These are phyloP conservation scores for Beris chalybata DNA, from an alignment of 2,888 invertebrate species.

Conservation along the genomic window DNA sequence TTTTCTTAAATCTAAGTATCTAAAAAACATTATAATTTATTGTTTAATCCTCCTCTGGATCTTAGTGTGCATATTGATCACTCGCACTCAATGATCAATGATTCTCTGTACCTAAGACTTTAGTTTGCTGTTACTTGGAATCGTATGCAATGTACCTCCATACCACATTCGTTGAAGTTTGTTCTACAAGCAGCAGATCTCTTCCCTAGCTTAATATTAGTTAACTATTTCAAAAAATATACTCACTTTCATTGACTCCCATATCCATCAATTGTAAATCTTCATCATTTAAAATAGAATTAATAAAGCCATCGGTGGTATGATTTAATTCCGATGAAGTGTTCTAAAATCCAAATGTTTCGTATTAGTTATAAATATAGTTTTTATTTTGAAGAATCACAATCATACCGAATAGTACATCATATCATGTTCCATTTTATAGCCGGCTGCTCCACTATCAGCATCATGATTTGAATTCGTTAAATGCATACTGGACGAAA, in stretches of 20 bases:
- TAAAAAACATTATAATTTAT: no score
- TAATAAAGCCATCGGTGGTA: slow-evolving; percentile 82
- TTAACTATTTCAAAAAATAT: slow-evolving; percentile 12
- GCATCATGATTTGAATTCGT: slow-evolving; percentile 74
- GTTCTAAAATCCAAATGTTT: slow-evolving; percentile 55
- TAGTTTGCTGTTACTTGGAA: no score
- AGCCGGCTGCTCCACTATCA: slow-evolving; percentile 60
- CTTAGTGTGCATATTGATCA: no score
- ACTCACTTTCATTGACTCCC: slow-evolving; percentile 84
- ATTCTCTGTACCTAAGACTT: no score
- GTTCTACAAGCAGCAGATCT: neutral
- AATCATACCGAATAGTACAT: slow-evolving; percentile 77
- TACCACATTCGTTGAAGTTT: no score
- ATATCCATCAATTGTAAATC: slow-evolving; percentile 90
- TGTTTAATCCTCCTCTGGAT: no score
- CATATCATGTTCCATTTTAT: slow-evolving; percentile 76
- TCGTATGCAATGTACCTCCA: no score
- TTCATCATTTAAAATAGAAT: slow-evolving; percentile 85
- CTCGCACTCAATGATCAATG: no score
- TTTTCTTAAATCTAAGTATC: no score
- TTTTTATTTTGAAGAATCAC: neutral
- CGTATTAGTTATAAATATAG: neutral
- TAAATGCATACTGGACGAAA: slow-evolving; percentile 77
- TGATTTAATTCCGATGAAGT: slow-evolving; percentile 69
- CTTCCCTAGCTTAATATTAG: neutral